phyloP scores from a whole-genome alignment of 2,113 vertebrate genomes.

The Elephas maximus region DNA sequence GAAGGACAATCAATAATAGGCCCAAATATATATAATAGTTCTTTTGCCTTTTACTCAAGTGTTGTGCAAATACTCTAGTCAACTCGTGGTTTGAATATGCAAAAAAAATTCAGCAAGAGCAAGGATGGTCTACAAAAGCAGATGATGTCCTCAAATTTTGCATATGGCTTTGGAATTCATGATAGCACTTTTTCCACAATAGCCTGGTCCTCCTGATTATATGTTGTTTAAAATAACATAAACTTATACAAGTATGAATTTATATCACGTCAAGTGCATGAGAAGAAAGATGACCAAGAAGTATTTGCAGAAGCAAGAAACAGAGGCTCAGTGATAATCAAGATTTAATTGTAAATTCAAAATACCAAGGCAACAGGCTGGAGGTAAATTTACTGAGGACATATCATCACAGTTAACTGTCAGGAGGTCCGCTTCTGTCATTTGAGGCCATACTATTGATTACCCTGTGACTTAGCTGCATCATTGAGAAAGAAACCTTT shows the following conservation, averaged over 20 bases:
- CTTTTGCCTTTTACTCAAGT: neutral
- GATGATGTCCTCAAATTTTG: neutral
- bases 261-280: neutral
- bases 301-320: neutral
- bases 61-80: neutral
- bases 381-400: neutral
- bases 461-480: neutral
- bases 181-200: neutral
- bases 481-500: neutral
- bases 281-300: neutral
- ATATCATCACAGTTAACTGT: neutral
- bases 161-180: neutral
- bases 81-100: neutral
- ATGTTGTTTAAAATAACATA: neutral
- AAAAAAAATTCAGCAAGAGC: neutral
- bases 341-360: neutral
- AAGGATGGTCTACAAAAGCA: neutral
- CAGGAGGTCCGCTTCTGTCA: neutral
- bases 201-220: neutral
- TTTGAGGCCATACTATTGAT: no score
- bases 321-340: neutral
- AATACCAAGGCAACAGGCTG: neutral
- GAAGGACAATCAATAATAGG: neutral
- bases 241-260: neutral
- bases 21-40: neutral